Conservation (phyloP, 2,888 invertebrate species). For the Oligia strigilis region DNA sequence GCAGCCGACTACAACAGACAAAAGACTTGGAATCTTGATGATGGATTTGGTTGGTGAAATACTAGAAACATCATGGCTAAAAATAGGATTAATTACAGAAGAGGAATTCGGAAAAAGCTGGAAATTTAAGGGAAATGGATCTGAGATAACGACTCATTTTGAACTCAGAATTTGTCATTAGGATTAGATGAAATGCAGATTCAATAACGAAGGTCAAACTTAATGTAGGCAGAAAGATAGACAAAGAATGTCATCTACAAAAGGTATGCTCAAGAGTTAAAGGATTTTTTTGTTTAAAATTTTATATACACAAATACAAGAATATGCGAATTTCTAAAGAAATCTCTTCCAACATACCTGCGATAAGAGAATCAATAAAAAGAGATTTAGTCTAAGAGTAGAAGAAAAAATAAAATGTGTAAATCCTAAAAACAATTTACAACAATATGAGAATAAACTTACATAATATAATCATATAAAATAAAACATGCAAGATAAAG, state of each 20-base stretch:
- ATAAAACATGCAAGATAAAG: background rate
- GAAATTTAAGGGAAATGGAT: background rate
- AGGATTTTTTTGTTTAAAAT: background rate
- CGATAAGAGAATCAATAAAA: background rate
- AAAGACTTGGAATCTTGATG: slow-evolving; percentile 20
- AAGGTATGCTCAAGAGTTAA: background rate
- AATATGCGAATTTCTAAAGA: background rate
- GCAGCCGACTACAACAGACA: slow-evolving; percentile 29
- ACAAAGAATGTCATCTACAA: background rate
- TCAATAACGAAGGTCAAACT: background rate
- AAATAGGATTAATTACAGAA: slow-evolving; percentile 12
- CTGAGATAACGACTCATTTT: background rate
- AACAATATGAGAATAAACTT: background rate
- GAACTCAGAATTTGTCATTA: background rate
- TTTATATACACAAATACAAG: background rate
- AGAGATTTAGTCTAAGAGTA: background rate
- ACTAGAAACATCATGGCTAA: slow-evolving; percentile 33
- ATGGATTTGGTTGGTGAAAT: slow-evolving; percentile 30
- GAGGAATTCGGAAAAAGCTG: background rate
- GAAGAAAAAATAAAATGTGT: background rate
- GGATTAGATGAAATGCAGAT: background rate
- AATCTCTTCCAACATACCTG: background rate
- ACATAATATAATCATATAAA: background rate
- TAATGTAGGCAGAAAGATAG: background rate
- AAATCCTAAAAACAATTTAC: background rate